Conservation (phyloP, 2,888 invertebrate species). For the Brenthis hecate region DNA sequence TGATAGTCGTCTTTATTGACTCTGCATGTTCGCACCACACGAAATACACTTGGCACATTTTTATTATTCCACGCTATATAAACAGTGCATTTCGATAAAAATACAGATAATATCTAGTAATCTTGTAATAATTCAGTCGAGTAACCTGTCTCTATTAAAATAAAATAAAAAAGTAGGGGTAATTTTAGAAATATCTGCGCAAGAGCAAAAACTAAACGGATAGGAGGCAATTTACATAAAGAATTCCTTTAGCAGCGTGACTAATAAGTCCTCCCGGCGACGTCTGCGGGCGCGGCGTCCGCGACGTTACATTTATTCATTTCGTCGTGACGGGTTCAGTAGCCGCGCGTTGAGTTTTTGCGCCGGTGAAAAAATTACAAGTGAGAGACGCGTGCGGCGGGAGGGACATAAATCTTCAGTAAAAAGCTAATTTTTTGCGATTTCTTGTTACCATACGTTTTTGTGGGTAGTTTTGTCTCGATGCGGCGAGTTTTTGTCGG, state of each 20-base stretch:
- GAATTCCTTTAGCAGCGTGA: constrained; percentile 18
- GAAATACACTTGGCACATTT: not conserved
- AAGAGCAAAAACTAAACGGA: constrained; percentile 4
- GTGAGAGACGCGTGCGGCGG: constrained; percentile 36
- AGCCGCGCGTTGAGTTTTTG: constrained; percentile 36
- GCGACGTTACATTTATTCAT: constrained; percentile 30
- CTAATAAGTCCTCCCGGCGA: constrained; percentile 15
- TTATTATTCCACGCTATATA: not conserved
- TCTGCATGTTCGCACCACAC: not conserved
- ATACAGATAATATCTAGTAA: no score
- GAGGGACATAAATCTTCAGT: constrained; percentile 62
- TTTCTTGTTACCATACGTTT: constrained; percentile 77
- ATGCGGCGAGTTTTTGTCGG: constrained; percentile 58
- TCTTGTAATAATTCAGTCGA: not conserved
- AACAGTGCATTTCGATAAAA: not conserved
- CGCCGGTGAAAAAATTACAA: constrained; percentile 31
- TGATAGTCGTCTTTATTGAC: not conserved
- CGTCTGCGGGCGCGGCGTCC: constrained; percentile 22
- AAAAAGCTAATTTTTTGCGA: constrained; percentile 75
- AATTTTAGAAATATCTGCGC: constrained; percentile 4
- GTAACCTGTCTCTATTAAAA: constrained; percentile 6
- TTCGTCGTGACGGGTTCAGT: constrained; percentile 26
- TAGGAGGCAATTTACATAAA: constrained; percentile 15
- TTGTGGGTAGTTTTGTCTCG: constrained; percentile 61
- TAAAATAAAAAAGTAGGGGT: not conserved